A percentile compares a stretch with the other conserved stretches of the same genome.
Evolutionary conservation across 1,140 invertebrate species (phyloP).

Genomic region (Bombus consobrinus): DNA sequence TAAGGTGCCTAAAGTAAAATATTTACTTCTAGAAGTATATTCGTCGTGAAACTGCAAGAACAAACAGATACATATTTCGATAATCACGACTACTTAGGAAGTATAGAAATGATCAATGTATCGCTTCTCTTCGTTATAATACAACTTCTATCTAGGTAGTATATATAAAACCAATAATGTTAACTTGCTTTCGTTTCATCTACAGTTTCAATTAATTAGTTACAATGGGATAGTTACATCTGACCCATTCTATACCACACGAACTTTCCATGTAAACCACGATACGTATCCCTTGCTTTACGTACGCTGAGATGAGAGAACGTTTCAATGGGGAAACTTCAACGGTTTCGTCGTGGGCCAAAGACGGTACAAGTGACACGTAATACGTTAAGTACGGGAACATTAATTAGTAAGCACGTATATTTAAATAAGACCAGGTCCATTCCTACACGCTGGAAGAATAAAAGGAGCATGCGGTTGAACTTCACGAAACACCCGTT

Average conservation of each 20-base stretch:
- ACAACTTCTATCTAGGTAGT: too few relatives aligned
- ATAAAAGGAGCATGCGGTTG: rapidly evolving
- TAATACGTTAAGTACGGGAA: not conserved
- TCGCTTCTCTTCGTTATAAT: not conserved
- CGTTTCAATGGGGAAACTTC: not conserved
- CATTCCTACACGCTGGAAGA: not conserved
- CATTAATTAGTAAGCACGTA: not conserved
- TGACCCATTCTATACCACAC: not conserved
- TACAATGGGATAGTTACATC: too few relatives aligned
- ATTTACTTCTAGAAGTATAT: not conserved
- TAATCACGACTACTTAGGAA: not conserved
- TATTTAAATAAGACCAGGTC: not conserved
- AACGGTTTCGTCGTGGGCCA: not conserved
- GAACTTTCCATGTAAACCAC: not conserved
- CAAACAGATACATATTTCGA: not conserved
- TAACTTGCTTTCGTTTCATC: not conserved
- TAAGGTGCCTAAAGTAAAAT: not conserved
- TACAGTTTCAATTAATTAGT: not conserved
- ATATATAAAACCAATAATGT: too few relatives aligned
- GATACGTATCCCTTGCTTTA: not conserved
- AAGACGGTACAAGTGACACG: not conserved
- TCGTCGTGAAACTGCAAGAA: not conserved
- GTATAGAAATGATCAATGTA: not conserved
- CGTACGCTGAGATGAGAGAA: not conserved
- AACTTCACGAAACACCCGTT: constrained; percentile 37